These are phyloP conservation scores for Spisula subtruncata DNA, from an alignment of 2,888 invertebrate genomes.

Conservation along the genomic window DNA sequence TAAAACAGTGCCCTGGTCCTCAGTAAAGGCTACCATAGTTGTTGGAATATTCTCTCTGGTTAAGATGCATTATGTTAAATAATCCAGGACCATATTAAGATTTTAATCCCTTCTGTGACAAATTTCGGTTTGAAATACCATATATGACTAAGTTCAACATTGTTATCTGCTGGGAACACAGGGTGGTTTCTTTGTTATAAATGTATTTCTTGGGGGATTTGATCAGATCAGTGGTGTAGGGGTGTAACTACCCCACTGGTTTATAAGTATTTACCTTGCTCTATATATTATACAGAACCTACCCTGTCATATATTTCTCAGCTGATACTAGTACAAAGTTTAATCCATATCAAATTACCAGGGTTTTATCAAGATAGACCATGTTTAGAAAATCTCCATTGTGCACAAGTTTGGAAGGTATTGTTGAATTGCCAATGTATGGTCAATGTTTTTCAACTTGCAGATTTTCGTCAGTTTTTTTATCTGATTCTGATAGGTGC, in stretches of 20 bases:
- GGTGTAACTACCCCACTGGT: background rate
- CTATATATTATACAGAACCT: background rate
- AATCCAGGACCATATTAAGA: too few relatives aligned
- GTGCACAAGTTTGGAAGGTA: background rate
- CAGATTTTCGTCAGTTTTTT: too few relatives aligned
- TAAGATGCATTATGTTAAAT: too few relatives aligned
- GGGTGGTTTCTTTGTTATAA: background rate
- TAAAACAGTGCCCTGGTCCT: too few relatives aligned
- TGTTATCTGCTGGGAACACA: background rate
- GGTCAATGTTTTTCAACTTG: background rate
- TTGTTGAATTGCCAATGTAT: background rate
- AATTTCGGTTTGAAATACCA: background rate
- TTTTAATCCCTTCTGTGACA: too few relatives aligned
- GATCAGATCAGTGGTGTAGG: background rate
- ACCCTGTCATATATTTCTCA: background rate
- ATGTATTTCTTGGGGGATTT: slow-evolving; percentile 12
- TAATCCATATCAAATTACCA: slow-evolving; percentile 26
- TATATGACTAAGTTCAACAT: background rate
- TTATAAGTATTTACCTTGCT: background rate
- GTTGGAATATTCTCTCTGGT: too few relatives aligned
- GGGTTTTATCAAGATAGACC: slow-evolving; percentile 31
- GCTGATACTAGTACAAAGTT: slow-evolving; percentile 27
- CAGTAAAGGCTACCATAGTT: too few relatives aligned
- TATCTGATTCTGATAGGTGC: too few relatives aligned
- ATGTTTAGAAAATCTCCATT: slow-evolving; percentile 23